Evolutionary conservation across 2,113 vertebrate genomes (phyloP), one percentile per base, ranked within the genome.

Genomic region (Vulpes vulpes): DNA sequence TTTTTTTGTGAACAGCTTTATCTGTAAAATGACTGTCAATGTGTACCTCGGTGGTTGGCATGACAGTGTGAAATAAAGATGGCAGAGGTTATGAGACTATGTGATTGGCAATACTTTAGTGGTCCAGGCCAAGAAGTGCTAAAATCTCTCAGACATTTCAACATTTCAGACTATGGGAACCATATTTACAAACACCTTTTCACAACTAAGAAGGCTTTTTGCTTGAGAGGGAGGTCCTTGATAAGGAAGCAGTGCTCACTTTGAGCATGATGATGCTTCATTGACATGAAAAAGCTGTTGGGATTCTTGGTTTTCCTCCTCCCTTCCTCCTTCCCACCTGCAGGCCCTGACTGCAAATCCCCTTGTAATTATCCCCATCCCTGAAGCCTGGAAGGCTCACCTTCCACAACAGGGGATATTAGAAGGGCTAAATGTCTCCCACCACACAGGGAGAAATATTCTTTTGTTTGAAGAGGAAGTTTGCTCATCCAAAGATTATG

Each of bases 381-480:
- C 94, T 3, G 76, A 96, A 97, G 88, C 93, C 97, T 94, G 89
- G 92, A 67, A 96, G 78, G 97, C 93, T 94, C 93, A 96, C 97
- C 97, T 96, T 97, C 95, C 91, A 83, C 78, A 95, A 96, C 92
- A 97, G 82, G 83, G 87, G 96, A 96, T 98, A 84, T 97, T 88
- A 95, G 91, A 85, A 95, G 94, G 92, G 88, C 94, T 97, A 97
- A 97, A 93, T 94, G 96, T 97, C 97, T 98, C 93, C 93, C 27
- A 20, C 92, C 35, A 3, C 98, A 96, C 82, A 89, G 71, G 91
- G 78, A 97, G 88, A 97, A 96, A 67, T 94, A 64, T 92, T 97
- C 88, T 89, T 98, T 98, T 98, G 97, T 98, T 94, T 95, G 93
- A 89, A 90, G 91, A 98, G 97, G 97, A 98, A 98, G 97, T 95